Evolutionary conservation across 2,888 invertebrate genomes (phyloP), one percentile per base, ranked within the genome.

Genomic region (Spilarctia lutea): DNA sequence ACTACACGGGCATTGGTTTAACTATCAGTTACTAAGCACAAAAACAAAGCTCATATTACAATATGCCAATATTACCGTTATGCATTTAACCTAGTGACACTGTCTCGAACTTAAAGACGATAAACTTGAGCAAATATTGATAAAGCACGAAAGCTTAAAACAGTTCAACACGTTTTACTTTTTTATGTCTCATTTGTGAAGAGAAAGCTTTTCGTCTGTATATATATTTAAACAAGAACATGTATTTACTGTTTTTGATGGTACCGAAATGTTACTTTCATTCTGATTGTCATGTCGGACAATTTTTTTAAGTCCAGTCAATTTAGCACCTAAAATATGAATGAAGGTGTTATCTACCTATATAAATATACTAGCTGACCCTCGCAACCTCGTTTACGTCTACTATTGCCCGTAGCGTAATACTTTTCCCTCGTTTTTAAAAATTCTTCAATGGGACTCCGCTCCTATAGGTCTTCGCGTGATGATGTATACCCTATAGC

Each of bases 51-150:
- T 73, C 66, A 72, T n/a, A n/a, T 24, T 56, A 71, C 71, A 63
- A 56, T 75, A 74, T 65, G 72, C 72, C 72, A 78, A 63, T 77
- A 66, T 67, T 66, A 79, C 84, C 75, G 81, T 84, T 80, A 80
- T 20, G 72, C 70, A 81, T 83, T 87, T 87, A 83, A 85, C 87
- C 86, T 67, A 80, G 65, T 86, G 85, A 84, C 86, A 82, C 71
- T 80, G 78, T 83, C 80, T 56, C 65, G 48, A 68, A 63, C 66
- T 65, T 52, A 52, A 42, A 77, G 73, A 42, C 65, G 67, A 65
- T 48, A 52, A 73, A 73, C 63, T 73, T 75, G 67, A 67, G 71
- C 68, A 67, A 78, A 82, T 75, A 83, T 82, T 82, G 35, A 71
- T 72, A 60, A 39, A 74, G 30, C 30, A 66, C 27, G 45, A 33